These are phyloP conservation scores for Heterotilapia buettikoferi DNA, from an alignment of 2,113 vertebrate genomes.

Conservation along the genomic window DNA sequence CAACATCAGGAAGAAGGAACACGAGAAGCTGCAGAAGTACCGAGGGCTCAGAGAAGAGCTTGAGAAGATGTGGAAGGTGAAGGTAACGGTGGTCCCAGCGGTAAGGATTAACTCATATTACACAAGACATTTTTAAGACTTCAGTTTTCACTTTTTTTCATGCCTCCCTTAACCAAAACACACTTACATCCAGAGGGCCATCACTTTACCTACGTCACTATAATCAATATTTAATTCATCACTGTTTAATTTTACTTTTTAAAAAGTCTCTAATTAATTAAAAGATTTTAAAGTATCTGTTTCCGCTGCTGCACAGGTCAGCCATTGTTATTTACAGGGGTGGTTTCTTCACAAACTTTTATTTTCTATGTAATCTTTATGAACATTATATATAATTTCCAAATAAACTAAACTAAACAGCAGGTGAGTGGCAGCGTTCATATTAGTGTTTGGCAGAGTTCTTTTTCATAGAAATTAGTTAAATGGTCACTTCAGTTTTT, in stretches of 20 bases:
- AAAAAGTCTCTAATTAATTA: not conserved
- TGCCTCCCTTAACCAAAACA: not conserved
- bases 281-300: not conserved
- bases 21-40: not conserved
- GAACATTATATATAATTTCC: not conserved
- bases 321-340: not conserved
- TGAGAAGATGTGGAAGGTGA: not conserved
- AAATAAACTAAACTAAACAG: not conserved
- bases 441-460: not conserved
- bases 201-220: not conserved
- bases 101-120: not conserved
- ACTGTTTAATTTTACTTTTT: not conserved
- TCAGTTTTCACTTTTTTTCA: not conserved
- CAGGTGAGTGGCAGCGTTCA: not conserved
- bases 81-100: not conserved
- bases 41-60: not conserved
- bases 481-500: not conserved
- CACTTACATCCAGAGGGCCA: not conserved
- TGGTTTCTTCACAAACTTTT: not conserved
- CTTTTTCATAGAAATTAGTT: not conserved
- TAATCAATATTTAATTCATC: not conserved
- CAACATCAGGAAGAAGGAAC: not conserved
- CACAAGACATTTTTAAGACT: not conserved
- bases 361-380: not conserved
- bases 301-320: not conserved